phyloP scores from a whole-genome alignment of 2,888 invertebrate species.

The Anticlea derivata region DNA sequence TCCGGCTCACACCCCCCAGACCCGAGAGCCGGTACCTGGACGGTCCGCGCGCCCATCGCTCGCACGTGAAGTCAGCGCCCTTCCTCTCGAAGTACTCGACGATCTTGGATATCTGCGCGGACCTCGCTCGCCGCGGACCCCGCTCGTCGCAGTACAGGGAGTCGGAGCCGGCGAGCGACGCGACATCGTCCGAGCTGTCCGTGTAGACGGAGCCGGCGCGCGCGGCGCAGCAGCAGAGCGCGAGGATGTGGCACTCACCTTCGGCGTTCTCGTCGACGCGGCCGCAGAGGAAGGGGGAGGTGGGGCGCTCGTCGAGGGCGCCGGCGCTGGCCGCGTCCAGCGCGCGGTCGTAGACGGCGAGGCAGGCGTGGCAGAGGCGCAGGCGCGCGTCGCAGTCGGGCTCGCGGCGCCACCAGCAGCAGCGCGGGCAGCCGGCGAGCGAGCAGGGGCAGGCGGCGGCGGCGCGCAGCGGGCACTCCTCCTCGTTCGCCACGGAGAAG shows the following conservation, averaged over 20 bases:
- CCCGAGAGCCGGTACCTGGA: constrained; percentile 8
- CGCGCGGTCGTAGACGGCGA: constrained; percentile 59
- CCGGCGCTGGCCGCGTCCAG: constrained; percentile 45
- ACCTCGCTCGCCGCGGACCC: constrained; percentile 82
- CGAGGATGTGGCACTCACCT: constrained; percentile 62
- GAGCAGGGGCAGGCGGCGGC: constrained; percentile 73
- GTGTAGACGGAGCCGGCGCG: constrained; percentile 88
- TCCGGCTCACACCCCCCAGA: neutral
- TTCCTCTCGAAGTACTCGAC: constrained; percentile 95
- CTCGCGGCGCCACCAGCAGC: constrained; percentile 69
- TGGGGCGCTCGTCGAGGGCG: constrained; percentile 16
- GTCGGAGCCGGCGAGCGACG: constrained; percentile 91
- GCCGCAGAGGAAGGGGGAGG: constrained; percentile 37
- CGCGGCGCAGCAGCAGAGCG: constrained; percentile 60
- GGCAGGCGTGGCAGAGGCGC: constrained; percentile 55
- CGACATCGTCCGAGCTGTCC: constrained; percentile 93
- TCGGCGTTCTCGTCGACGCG: constrained; percentile 36
- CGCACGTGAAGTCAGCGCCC: constrained; percentile 83
- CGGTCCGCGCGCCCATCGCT: constrained; percentile 26
- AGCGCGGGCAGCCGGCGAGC: constrained; percentile 71
- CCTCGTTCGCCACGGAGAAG: constrained; percentile 93
- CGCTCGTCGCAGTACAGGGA: constrained; percentile 88
- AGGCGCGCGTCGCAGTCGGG: constrained; percentile 39
- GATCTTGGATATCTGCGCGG: constrained; percentile 90
- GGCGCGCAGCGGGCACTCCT: constrained; percentile 81